A percentile compares a stretch with the other conserved stretches of the same genome.
These are phyloP conservation scores for Tinamus guttatus DNA, from an alignment of 2,113 vertebrate species.

Conservation along the genomic window DNA sequence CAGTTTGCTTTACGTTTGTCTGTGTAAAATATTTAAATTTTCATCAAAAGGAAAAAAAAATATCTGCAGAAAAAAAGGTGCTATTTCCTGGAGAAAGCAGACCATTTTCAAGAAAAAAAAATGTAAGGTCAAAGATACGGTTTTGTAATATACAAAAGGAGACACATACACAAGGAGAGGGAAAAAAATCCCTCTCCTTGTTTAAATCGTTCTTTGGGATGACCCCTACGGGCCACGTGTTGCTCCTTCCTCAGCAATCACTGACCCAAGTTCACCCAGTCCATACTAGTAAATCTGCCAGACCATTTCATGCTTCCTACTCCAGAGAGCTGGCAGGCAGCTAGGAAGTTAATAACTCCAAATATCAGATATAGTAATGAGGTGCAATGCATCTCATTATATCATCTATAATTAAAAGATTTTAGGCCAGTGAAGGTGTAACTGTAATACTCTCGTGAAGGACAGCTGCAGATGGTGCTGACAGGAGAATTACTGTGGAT, in stretches of 20 bases:
- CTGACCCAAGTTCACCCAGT: accelerated
- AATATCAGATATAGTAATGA: neutral
- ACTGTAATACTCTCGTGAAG: neutral
- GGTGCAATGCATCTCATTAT: neutral
- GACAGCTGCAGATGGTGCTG: neutral
- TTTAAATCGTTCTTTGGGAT: neutral
- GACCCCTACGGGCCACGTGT: neutral
- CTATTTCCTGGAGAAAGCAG: neutral
- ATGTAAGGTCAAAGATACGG: neutral
- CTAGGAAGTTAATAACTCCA: neutral
- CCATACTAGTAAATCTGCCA: neutral
- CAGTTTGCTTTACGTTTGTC: neutral
- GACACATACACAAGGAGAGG: too few relatives aligned
- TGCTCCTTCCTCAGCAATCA: neutral
- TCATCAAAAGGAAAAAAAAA: neutral
- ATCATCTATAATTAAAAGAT: neutral
- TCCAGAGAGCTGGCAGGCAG: neutral
- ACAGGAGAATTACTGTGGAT: neutral
- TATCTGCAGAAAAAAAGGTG: neutral
- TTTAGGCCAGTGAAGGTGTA: neutral
- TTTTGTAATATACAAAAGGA: too few relatives aligned
- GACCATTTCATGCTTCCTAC: neutral
- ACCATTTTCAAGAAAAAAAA: neutral
- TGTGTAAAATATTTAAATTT: too few relatives aligned
- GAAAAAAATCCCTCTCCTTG: neutral